Evolutionary conservation across 2,888 invertebrate species (phyloP).

Genomic region (Mimumesa dahlbomi): DNA sequence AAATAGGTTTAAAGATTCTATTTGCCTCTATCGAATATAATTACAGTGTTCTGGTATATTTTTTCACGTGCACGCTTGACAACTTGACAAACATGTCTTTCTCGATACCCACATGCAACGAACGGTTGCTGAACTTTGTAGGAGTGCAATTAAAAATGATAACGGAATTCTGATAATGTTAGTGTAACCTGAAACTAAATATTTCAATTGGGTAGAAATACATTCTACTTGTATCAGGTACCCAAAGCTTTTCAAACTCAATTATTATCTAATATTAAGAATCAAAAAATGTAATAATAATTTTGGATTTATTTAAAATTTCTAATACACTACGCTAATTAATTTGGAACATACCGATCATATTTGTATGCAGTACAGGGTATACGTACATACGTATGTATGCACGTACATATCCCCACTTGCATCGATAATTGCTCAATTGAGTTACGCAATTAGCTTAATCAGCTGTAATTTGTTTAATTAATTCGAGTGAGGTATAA

Average conservation of each 20-base stretch:
- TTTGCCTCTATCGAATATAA: constrained; percentile 10
- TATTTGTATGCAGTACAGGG: too few relatives aligned
- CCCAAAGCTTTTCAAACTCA: too few relatives aligned
- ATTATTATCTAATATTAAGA: too few relatives aligned
- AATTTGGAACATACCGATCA: too few relatives aligned
- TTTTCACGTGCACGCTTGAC: constrained; percentile 30
- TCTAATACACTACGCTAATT: too few relatives aligned
- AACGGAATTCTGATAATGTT: not conserved
- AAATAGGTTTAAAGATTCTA: constrained; percentile 1
- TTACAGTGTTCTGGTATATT: constrained; percentile 2
- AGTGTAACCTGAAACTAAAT: not conserved
- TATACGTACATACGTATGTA: too few relatives aligned
- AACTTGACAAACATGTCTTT: constrained; percentile 28
- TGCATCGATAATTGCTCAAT: constrained; percentile 12
- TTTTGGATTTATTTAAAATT: too few relatives aligned
- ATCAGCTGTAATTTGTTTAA: constrained; percentile 19
- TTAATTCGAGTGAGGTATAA: constrained; percentile 8
- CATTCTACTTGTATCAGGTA: too few relatives aligned
- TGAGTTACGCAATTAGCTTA: constrained; percentile 3
- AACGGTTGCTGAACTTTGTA: constrained; percentile 30
- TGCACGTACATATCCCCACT: not conserved
- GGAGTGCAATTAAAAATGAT: too few relatives aligned
- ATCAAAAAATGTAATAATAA: too few relatives aligned
- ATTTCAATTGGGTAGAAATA: too few relatives aligned
- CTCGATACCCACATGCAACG: constrained; percentile 3